These are phyloP conservation scores for Ceratoteleas bidentatus DNA, from an alignment of 1,140 invertebrate species.

Conservation along the genomic window DNA sequence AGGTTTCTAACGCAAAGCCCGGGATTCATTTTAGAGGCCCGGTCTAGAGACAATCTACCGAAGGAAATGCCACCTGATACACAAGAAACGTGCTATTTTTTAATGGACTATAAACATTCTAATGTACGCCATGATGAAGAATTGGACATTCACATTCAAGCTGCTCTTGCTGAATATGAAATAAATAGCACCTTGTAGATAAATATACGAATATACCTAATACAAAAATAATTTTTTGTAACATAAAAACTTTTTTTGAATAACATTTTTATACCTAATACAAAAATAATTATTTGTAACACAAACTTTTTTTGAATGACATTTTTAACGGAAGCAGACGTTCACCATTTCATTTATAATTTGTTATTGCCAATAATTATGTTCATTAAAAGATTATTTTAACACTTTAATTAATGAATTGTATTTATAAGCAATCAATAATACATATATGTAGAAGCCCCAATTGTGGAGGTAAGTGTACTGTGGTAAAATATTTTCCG, in stretches of 20 bases:
- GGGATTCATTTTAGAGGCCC: slow-evolving; percentile 89
- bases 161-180: slow-evolving; percentile 78
- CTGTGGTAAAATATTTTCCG: no score
- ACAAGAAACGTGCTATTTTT: slow-evolving; percentile 92
- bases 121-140: slow-evolving; percentile 82
- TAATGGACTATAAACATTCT: slow-evolving; percentile 90
- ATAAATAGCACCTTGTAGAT: slow-evolving; percentile 76
- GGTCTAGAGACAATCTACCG: slow-evolving; percentile 89
- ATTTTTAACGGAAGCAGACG: slow-evolving; percentile 38
- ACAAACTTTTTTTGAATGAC: slow-evolving; percentile 23
- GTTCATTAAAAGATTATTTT: slow-evolving; percentile 40
- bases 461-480: no score
- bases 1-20: slow-evolving; percentile 88
- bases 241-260: slow-evolving; percentile 27
- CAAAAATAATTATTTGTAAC: slow-evolving; percentile 49
- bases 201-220: slow-evolving; percentile 32
- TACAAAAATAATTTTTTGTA: slow-evolving; percentile 53
- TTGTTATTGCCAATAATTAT: slow-evolving; percentile 62
- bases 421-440: no score
- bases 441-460: no score
- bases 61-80: slow-evolving; percentile 91
- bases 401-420: not conserved
- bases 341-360: slow-evolving; percentile 47
- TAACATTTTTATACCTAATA: slow-evolving; percentile 42
- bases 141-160: slow-evolving; percentile 86